Evolutionary conservation across 2,113 vertebrate species (phyloP).

Genomic region (Podiceps cristatus): DNA sequence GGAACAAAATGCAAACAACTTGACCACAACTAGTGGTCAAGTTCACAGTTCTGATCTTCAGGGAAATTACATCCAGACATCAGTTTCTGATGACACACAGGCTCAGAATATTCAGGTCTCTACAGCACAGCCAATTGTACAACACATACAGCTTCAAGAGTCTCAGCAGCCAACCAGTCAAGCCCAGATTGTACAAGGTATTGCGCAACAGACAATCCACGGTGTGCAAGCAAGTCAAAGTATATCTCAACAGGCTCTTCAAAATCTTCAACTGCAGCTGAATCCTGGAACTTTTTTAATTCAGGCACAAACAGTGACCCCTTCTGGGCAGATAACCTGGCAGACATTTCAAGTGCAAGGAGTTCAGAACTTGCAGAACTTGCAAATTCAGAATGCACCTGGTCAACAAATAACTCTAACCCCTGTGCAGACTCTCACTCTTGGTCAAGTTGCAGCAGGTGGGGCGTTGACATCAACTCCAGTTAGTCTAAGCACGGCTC

Average conservation of each 20-base stretch:
- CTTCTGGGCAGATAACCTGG: slow-evolving; percentile 98
- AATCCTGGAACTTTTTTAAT: slow-evolving; percentile 98
- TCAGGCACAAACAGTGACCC: slow-evolving; percentile 97
- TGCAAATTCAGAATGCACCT: slow-evolving; percentile 94
- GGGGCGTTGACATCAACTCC: slow-evolving; percentile 86
- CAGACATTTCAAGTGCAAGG: slow-evolving; percentile 99
- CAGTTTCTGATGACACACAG: slow-evolving; percentile 88
- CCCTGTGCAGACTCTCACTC: slow-evolving; percentile 94
- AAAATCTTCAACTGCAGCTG: slow-evolving; percentile 94
- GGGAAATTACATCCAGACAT: slow-evolving; percentile 89
- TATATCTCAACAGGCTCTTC: slow-evolving; percentile 87
- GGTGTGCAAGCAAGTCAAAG: slow-evolving; percentile 85
- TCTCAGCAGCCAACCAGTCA: slow-evolving; percentile 90
- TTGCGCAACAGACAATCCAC: slow-evolving; percentile 88
- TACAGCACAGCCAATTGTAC: slow-evolving; percentile 88
- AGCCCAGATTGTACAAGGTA: slow-evolving; percentile 92
- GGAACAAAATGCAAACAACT: slow-evolving; percentile 86
- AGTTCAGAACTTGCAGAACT: slow-evolving; percentile 97
- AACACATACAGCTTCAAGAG: slow-evolving; percentile 93
- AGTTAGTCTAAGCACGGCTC: slow-evolving; percentile 90
- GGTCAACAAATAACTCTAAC: slow-evolving; percentile 97
- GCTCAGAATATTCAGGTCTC: slow-evolving; percentile 91
- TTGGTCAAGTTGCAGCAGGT: slow-evolving; percentile 89
- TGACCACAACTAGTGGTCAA: slow-evolving; percentile 84
- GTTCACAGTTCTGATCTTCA: slow-evolving; percentile 89